phyloP scores from a whole-genome alignment of 2,888 invertebrate species.

The Brenthis daphne region DNA sequence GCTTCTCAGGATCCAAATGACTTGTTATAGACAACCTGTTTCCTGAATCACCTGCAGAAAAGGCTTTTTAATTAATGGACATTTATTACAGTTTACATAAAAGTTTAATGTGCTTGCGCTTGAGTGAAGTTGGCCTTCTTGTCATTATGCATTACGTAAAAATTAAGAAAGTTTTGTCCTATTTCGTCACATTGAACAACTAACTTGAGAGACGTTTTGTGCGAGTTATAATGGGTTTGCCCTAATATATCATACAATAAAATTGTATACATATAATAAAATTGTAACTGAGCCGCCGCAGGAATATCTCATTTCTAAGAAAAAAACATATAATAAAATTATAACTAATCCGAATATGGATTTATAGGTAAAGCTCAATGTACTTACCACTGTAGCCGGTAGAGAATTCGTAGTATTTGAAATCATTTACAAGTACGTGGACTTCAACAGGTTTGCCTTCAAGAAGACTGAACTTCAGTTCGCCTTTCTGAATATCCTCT shows the following conservation, averaged over 20 bases:
- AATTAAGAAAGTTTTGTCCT: no score
- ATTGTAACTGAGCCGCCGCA: no score
- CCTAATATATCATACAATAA: no score
- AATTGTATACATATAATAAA: no score
- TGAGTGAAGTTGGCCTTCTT: no score
- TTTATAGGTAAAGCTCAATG: not conserved
- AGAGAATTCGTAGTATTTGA: slow-evolving; percentile 80
- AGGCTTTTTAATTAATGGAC: not conserved
- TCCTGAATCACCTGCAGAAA: slow-evolving; percentile 63
- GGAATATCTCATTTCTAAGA: no score
- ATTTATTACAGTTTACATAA: not conserved
- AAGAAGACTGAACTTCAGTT: slow-evolving; percentile 74
- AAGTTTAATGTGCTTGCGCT: no score
- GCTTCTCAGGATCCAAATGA: slow-evolving; percentile 83
- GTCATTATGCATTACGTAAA: no score
- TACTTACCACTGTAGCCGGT: slow-evolving; percentile 79
- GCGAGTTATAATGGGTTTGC: not conserved
- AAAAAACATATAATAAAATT: no score
- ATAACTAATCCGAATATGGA: no score
- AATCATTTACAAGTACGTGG: slow-evolving; percentile 79
- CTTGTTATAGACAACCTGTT: slow-evolving; percentile 80
- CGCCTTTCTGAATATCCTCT: slow-evolving; percentile 77
- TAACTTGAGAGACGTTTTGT: no score
- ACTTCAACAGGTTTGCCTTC: slow-evolving; percentile 75
- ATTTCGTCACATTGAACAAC: no score